Base-by-base conservation (phyloP, 2,888 invertebrate genomes). In the Merodon equestris region DNA sequence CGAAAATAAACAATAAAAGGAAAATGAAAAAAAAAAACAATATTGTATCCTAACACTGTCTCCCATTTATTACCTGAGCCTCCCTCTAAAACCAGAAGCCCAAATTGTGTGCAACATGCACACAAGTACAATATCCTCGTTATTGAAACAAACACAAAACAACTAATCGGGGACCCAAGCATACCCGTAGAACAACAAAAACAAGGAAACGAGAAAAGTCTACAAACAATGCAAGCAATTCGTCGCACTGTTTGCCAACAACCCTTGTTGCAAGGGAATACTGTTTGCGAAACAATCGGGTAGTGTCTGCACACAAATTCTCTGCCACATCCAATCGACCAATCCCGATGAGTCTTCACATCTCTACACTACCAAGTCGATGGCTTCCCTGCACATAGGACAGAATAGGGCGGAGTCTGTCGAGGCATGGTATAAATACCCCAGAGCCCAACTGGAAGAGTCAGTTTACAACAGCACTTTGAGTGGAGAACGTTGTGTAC, bases 361-460 rank as follows among this genome's bases (percentile, higher is more conserved):
- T 70, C 73, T 79, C 74, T 79, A 70, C 54, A 66, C 61, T 13
- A 42, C 53, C 17, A 42, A 73, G 42, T 48, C 19, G 36, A 36
- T 38, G 50, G 34, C 76, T 57, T 64, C 79, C 82, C 77, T 51
- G 57, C 67, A 81, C 77, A 74, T 57, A 58, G 42, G 53, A 60
- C 38, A 68, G 70, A 82, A 71, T 83, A 81, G 82, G 86, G 85
- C 85, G 86, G 86, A 86, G 85, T 71, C 72, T 61, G 5, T 68
- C 40, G 53, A 72, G 45, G 42, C 17, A 48, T 67, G 79, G 82
- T 87, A 87, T 87, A 87, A 87, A 87, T 85, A 86, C 82, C 75
- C 14, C 50, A 70, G 51, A 48, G 56, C 53, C 81, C 72, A 77
- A 83, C 48, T 68, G 72, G 77, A 74, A 82, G 71, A 83, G 79